phyloP scores from a whole-genome alignment of 2,113 vertebrate species.

The Labeo rohita region DNA sequence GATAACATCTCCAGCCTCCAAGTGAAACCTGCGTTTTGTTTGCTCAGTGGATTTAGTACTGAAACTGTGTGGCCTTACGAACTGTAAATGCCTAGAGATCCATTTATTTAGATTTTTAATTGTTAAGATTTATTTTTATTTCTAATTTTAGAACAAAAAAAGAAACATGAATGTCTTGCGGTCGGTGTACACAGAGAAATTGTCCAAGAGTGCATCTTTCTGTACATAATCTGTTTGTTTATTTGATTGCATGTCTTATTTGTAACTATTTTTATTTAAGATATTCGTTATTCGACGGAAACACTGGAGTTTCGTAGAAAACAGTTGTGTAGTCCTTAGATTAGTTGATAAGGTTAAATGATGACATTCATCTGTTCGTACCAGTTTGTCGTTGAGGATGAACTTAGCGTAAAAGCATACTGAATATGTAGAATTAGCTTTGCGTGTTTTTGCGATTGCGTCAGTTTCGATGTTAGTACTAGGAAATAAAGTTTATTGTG shows the following conservation, averaged over 20 bases:
- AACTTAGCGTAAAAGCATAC: conserved; percentile 1
- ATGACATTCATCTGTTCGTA: conserved; percentile 37
- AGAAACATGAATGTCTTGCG: background rate
- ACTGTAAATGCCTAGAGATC: conserved; percentile 93
- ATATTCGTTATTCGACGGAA: background rate
- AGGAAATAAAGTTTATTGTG: background rate
- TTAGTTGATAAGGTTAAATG: conserved; percentile 18
- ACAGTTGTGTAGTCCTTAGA: background rate
- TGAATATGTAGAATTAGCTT: conserved; percentile 25
- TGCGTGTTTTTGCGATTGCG: background rate
- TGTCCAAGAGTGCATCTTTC: background rate
- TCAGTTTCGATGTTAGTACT: conserved; percentile 8
- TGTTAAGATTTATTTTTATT: conserved; percentile 55
- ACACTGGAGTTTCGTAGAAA: background rate
- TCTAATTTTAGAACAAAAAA: background rate
- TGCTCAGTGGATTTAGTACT: conserved; percentile 82
- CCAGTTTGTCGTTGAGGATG: background rate
- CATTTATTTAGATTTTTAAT: conserved; percentile 67
- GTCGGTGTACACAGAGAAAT: background rate
- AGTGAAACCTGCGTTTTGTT: conserved; percentile 56
- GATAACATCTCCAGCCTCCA: conserved; percentile 80
- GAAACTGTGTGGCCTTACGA: conserved; percentile 93
- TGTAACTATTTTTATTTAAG: background rate
- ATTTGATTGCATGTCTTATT: conserved; percentile 20
- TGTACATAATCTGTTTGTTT: conserved; percentile 19